Evolutionary conservation across 2,797 vertebrate species (phyloP).

Genomic region (Pseudochirops corinnae): DNA sequence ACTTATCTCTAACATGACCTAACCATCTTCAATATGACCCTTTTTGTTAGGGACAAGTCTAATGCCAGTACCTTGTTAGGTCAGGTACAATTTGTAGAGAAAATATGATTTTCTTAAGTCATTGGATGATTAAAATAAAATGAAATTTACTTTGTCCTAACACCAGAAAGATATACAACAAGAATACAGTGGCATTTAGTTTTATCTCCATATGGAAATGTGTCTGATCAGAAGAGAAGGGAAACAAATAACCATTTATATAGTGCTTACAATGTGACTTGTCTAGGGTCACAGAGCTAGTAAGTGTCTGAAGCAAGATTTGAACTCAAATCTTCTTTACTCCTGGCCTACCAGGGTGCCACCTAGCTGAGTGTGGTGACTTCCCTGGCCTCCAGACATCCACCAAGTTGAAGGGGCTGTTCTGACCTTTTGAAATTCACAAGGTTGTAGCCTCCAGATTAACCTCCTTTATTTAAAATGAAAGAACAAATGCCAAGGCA

Average conservation of each 20-base stretch:
- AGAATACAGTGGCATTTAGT: background rate
- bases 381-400: background rate
- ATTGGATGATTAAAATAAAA: background rate
- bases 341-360: background rate
- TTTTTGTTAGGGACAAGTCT: background rate
- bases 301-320: background rate
- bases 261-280: background rate
- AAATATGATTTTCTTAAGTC: background rate
- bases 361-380: background rate
- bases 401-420: background rate
- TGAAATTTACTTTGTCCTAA: background rate
- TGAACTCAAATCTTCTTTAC: background rate
- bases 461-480: background rate
- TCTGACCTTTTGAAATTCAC: background rate
- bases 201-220: background rate
- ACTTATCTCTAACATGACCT: background rate
- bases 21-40: background rate
- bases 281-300: background rate
- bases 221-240: background rate
- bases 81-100: background rate
- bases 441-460: background rate
- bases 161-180: background rate
- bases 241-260: background rate
- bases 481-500: background rate
- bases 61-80: background rate